These are phyloP conservation scores for Oscheius sp. DNA, from an alignment of 2,888 invertebrate genomes.

Conservation along the genomic window DNA sequence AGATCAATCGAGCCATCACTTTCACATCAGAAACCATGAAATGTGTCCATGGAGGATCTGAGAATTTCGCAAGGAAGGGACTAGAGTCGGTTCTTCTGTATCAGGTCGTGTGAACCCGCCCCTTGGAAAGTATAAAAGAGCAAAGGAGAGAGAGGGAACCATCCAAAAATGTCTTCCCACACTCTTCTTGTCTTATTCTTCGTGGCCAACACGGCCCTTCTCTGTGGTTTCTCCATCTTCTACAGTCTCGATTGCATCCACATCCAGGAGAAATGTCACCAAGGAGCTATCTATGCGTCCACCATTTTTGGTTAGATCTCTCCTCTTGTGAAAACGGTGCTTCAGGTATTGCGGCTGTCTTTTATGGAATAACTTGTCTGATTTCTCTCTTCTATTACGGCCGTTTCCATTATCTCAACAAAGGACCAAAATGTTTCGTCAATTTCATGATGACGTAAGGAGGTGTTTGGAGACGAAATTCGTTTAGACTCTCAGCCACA, in stretches of 20 bases:
- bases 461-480: too few species aligned
- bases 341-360: background rate
- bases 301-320: background rate
- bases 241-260: constrained; percentile 7
- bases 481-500: background rate
- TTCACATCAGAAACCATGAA: too few species aligned
- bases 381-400: background rate
- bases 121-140: constrained; percentile 1
- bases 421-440: background rate
- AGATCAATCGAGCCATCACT: too few species aligned
- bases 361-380: background rate
- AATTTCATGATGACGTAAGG: constrained; percentile 9
- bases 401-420: background rate
- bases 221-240: background rate
- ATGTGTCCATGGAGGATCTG: too few species aligned
- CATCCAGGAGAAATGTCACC: background rate
- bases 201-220: constrained; percentile 12
- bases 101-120: constrained; percentile 5
- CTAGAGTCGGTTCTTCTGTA: constrained; percentile 4
- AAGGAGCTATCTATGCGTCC: background rate
- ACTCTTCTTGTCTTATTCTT: constrained; percentile 3
- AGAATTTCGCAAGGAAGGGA: too few species aligned
- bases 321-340: background rate
- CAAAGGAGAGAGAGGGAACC: background rate
- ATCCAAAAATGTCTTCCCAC: background rate